Percentiles rank a stretch among this genome's conserved stretches.
These are phyloP conservation scores for Ailurus styani DNA, from an alignment of 2,113 vertebrate genomes.

Conservation along the genomic window DNA sequence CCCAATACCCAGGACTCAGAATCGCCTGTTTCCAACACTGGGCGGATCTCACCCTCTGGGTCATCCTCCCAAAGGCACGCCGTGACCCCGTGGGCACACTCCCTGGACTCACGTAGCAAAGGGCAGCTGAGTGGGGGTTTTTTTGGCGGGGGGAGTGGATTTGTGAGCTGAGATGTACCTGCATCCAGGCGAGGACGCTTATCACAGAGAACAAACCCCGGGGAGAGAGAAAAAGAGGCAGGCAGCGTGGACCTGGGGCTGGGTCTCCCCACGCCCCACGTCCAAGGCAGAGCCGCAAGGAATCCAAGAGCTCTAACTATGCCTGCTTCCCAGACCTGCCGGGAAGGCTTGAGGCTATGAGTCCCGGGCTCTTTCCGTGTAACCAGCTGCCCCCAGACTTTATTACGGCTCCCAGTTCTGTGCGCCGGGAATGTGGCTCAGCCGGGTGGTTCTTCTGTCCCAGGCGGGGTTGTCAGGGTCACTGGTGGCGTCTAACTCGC, in stretches of 20 bases:
- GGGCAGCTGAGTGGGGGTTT: not conserved
- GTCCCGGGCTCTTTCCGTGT: not conserved
- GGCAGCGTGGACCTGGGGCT: rapidly evolving
- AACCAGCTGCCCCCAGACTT: not conserved
- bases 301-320: not conserved
- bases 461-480: not conserved
- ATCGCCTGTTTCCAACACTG: not conserved
- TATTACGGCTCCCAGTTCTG: not conserved
- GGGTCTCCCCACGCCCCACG: no score
- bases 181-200: not conserved
- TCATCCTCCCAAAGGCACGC: not conserved
- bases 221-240: not conserved
- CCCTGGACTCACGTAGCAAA: no score
- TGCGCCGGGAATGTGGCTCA: not conserved
- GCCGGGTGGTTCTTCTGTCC: no score
- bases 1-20: not conserved
- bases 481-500: not conserved
- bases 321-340: not conserved
- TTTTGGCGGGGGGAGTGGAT: not conserved
- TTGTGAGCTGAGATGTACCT: not conserved
- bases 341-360: not conserved
- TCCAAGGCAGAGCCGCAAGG: not conserved
- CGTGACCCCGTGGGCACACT: not conserved
- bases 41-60: not conserved
- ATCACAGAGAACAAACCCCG: not conserved